Conservation (phyloP, 2,113 vertebrate genomes). For the Eretmochelys imbricata region DNA sequence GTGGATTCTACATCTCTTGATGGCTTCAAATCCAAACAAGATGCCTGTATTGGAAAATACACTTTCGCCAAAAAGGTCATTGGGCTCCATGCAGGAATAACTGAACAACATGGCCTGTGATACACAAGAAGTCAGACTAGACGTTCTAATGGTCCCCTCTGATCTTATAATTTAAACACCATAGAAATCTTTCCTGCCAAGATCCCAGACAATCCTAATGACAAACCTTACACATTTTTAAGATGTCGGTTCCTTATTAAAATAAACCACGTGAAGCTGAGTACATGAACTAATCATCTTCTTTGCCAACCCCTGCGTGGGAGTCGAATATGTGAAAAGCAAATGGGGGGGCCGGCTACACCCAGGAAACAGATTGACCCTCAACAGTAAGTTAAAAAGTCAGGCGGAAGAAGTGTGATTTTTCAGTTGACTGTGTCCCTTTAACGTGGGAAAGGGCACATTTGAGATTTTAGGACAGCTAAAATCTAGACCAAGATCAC, state of each 20-base stretch:
- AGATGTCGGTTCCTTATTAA: background rate
- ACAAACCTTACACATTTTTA: background rate
- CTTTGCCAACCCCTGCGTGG: background rate
- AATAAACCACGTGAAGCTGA: background rate
- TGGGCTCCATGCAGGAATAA: background rate
- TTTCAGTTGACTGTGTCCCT: background rate
- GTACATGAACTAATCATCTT: background rate
- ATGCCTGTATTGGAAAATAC: background rate
- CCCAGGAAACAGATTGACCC: background rate
- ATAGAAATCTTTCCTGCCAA: background rate
- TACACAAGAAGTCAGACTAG: background rate
- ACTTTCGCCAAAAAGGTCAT: background rate
- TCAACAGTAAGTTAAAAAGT: background rate
- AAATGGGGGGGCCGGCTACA: too few species aligned
- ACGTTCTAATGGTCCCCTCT: background rate
- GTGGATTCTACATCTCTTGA: background rate
- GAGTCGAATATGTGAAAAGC: background rate
- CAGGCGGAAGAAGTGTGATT: background rate
- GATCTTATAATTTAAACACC: background rate
- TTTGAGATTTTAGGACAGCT: background rate
- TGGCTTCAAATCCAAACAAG: background rate
- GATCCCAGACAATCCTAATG: background rate
- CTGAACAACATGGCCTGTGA: background rate
- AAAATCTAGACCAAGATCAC: background rate
- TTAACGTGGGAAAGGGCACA: background rate